A percentile compares a stretch with the other conserved stretches of the same genome.
Evolutionary conservation across 2,113 vertebrate species (phyloP).

Genomic region (Jaculus jaculus): DNA sequence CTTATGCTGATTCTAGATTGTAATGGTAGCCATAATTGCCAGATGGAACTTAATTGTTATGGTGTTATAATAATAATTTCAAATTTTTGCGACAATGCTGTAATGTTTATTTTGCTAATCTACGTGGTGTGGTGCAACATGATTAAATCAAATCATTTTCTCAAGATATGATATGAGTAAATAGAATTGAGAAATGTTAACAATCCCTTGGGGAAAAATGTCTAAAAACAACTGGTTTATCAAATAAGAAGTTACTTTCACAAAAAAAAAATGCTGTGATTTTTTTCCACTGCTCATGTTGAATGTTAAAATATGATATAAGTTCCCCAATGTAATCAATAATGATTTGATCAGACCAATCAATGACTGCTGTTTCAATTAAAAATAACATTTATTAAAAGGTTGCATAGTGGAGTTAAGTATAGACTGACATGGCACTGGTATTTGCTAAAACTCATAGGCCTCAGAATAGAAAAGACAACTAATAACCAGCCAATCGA

Average conservation of each 20-base stretch:
- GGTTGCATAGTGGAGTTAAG: constrained; percentile 11
- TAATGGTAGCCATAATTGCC: not conserved
- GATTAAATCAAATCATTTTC: constrained; percentile 66
- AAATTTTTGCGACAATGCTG: constrained; percentile 39
- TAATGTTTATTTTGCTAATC: constrained; percentile 64
- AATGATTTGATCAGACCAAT: constrained; percentile 38
- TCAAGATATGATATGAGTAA: constrained; percentile 55
- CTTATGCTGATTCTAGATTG: not conserved
- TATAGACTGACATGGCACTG: constrained; percentile 48
- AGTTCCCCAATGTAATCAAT: not conserved
- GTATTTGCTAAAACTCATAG: constrained; percentile 65
- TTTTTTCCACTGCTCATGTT: not conserved
- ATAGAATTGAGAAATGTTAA: constrained; percentile 49
- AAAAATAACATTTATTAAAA: constrained; percentile 48
- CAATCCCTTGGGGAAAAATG: constrained; percentile 41
- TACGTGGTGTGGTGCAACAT: constrained; percentile 31
- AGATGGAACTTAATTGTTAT: constrained; percentile 52
- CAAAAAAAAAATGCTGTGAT: constrained; percentile 3
- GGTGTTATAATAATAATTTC: constrained; percentile 53
- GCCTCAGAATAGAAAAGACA: constrained; percentile 57
- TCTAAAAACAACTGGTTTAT: constrained; percentile 43
- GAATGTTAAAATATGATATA: constrained; percentile 37
- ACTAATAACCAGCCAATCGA: not conserved
- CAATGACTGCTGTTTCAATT: constrained; percentile 47
- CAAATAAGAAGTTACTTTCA: constrained; percentile 44